Evolutionary conservation across 2,888 invertebrate genomes (phyloP).

Genomic region (Tipula confusa): DNA sequence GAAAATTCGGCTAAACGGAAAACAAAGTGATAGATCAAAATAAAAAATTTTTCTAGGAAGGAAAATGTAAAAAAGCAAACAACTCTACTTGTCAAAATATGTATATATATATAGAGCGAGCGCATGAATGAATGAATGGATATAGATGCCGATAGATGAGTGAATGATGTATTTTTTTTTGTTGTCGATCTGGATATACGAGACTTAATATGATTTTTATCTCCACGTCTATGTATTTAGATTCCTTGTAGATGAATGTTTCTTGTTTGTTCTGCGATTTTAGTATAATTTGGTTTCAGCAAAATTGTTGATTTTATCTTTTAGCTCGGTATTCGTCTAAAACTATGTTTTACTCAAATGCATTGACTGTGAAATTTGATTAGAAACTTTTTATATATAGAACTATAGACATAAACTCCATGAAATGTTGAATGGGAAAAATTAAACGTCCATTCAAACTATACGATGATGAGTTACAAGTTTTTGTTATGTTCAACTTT

Average conservation of each 20-base stretch:
- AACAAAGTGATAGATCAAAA: slow-evolving; percentile 20
- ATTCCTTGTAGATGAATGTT: background rate
- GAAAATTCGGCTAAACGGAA: background rate
- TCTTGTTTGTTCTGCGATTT: background rate
- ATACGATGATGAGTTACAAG: background rate
- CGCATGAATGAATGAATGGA: background rate
- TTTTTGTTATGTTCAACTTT: background rate
- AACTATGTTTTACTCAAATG: background rate
- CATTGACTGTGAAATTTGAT: background rate
- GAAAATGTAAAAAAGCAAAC: background rate
- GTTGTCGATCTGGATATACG: background rate
- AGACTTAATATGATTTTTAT: background rate
- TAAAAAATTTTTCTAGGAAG: background rate
- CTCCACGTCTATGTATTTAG: background rate
- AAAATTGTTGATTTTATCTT: slow-evolving; percentile 20
- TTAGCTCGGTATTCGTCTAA: background rate
- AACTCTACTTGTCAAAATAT: background rate
- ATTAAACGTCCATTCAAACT: background rate
- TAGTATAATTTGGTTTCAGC: background rate
- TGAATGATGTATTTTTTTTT: background rate
- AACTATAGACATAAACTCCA: background rate
- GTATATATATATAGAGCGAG: background rate
- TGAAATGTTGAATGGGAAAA: no score
- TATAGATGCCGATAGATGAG: background rate
- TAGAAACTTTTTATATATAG: background rate